A percentile compares a stretch with the other conserved stretches of the same genome.
Evolutionary conservation across 2,797 vertebrate genomes (phyloP).

Genomic region (Pteropus rufus): DNA sequence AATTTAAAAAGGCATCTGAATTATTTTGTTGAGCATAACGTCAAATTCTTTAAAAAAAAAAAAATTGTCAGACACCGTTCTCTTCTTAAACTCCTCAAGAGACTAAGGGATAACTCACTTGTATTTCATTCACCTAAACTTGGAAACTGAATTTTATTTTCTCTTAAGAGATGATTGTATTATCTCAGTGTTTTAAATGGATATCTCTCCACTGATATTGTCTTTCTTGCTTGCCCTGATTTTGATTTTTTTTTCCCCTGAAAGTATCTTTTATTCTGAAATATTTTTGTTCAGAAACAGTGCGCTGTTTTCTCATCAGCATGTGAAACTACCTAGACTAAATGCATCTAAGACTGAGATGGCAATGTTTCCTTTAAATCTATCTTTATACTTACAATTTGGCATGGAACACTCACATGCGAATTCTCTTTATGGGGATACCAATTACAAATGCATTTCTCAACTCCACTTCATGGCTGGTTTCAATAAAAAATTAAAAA

Average conservation of each 20-base stretch:
- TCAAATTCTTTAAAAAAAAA: neutral
- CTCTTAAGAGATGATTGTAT: neutral
- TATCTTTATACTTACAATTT: neutral
- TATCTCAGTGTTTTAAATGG: neutral
- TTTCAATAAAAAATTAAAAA: neutral
- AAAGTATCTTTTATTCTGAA: neutral
- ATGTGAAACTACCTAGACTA: neutral
- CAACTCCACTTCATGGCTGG: neutral
- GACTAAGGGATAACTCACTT: neutral
- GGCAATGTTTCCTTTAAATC: neutral
- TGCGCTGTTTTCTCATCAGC: constrained; percentile 27
- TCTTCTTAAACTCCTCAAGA: neutral
- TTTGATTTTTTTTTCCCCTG: neutral
- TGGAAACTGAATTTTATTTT: constrained; percentile 44
- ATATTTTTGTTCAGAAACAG: neutral
- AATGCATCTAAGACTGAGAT: neutral
- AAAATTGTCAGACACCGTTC: neutral
- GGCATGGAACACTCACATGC: neutral
- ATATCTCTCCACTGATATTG: neutral
- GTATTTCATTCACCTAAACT: neutral
- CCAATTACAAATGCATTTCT: constrained; percentile 63
- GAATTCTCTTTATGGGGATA: constrained; percentile 42
- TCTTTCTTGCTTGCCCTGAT: neutral
- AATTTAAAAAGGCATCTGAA: constrained; percentile 49
- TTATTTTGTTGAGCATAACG: constrained; percentile 41